phyloP scores from a whole-genome alignment of 2,113 vertebrate genomes.

The Cathartes aura region DNA sequence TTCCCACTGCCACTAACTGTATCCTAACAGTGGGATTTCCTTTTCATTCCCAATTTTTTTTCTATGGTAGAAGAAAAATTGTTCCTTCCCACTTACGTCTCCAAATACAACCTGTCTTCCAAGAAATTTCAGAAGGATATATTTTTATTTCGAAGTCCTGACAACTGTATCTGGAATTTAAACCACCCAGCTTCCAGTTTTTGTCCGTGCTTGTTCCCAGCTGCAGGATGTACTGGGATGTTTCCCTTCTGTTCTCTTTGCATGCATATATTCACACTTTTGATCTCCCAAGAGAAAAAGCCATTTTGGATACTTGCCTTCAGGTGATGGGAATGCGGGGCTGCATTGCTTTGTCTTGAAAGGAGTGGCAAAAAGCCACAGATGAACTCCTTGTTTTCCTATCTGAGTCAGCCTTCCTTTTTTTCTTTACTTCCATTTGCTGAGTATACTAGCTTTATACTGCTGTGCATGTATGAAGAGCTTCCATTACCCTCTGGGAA shows the following conservation, averaged over 20 bases:
- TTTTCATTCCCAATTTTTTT: neutral
- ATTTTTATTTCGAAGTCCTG: neutral
- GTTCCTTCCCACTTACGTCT: neutral
- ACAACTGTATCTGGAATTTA: neutral
- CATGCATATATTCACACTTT: neutral
- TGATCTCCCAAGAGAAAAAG: neutral
- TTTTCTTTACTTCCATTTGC: neutral
- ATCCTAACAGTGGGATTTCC: neutral
- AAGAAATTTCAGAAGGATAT: neutral
- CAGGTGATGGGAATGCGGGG: neutral
- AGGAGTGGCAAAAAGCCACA: neutral
- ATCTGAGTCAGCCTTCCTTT: neutral
- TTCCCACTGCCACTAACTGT: neutral
- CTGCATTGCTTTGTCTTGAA: neutral
- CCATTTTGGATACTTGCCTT: neutral
- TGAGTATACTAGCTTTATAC: neutral
- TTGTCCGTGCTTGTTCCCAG: neutral
- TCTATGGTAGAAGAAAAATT: rapidly evolving
- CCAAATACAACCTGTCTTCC: neutral
- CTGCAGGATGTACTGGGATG: neutral
- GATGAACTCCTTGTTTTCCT: neutral
- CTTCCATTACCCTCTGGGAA: neutral
- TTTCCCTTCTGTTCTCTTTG: neutral
- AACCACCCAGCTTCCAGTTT: neutral
- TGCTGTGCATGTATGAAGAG: neutral